Evolutionary conservation across 2,888 invertebrate species (phyloP), one percentile per base, ranked within the genome.

Genomic region (Erannis defoliaria): DNA sequence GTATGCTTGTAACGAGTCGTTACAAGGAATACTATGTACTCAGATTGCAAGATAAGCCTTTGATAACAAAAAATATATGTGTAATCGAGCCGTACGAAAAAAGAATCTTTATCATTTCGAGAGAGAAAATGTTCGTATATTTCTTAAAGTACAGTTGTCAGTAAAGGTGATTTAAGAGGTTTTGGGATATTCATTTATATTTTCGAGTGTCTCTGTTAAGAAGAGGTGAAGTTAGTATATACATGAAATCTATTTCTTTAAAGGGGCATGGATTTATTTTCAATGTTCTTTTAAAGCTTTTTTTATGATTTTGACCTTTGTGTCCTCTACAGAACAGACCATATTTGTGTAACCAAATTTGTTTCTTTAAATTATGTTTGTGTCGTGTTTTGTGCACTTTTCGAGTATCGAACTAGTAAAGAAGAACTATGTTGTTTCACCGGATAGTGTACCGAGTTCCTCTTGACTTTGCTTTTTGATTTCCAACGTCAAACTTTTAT

Each of bases 11-110:
- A 87, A 84, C 83, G 76, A 67, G 73, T 82, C 78, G 83, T 83
- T 85, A 89, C 88, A 88, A 80, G 83, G 78, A 82, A 83, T 84
- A 83, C 74, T 79, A 76, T 85, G 86, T 86, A 79, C 73, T 75
- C 84, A 84, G 89, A 89, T 90, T 88, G 84, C 74, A 68, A 76
- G 89, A 89, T 89, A 88, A 78, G 63, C 60, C 33, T 46, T 49
- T 73, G 87, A 89, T 86, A 87, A 75, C 70, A 58, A 64, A 63
- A 37, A 26, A 55, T 61, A 61, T 58, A 60, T 43, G 73, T 62
- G 71, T 68, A 72, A 80, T 78, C 74, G 74, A 78, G 72, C 71
- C 57, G 76, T 72, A 79, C 73, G 69, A 77, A 78, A 45, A 83
- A 74, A 73, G 19, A 66, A 67, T 66, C 19, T 68, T 70, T 71